Evolutionary conservation across 2,888 invertebrate species (phyloP), one percentile per base, ranked within the genome.

Genomic region (Mantis religiosa): DNA sequence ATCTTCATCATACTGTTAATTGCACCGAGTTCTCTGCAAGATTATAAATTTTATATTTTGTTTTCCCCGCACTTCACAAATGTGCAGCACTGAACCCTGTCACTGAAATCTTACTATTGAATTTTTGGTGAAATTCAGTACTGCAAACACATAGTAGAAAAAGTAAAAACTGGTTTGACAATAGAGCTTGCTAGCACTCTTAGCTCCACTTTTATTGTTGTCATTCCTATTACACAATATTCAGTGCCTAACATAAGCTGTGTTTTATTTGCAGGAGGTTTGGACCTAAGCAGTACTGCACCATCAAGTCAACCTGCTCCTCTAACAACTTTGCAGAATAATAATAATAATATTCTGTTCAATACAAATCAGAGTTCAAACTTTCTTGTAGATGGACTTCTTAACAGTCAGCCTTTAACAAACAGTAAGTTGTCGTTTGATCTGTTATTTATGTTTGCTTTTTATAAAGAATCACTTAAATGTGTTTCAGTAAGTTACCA

Each of bases 351-450:
- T 89, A 90, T 89, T 90, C 92, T 93, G 71, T 93, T 93, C 90
- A 92, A 91, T 82, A 86, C 88, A 41, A 89, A 87, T 88, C 90
- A 88, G 83, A 90, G 87, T 47, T 93, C 94, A 85, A 94, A 94
- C 91, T 94, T 95, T 91, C 93, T 96, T 87, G 94, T 95, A 3
- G 96, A 96, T 91, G 96, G 96, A 54, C 93, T 96, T 90, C 30
- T 71, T 7, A 92, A 93, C 85, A 88, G 86, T 20, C 88, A 90
- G 54, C 85, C 89, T 28, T 41, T 89, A 81, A 81, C n/a, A 25
- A 89, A 88, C 28, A 86, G 90, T 90, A 85, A 90, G 89, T 90
- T 71, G 25, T 20, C 6, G 6, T 6, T 12, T 12, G 2, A 12
- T 41, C 41, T 41, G 12, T 34, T 7, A 34, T 34, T 34, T 34